Evolutionary conservation across 2,797 vertebrate species (phyloP), one percentile per base, ranked within the genome.

Genomic region (Oreortyx pictus): DNA sequence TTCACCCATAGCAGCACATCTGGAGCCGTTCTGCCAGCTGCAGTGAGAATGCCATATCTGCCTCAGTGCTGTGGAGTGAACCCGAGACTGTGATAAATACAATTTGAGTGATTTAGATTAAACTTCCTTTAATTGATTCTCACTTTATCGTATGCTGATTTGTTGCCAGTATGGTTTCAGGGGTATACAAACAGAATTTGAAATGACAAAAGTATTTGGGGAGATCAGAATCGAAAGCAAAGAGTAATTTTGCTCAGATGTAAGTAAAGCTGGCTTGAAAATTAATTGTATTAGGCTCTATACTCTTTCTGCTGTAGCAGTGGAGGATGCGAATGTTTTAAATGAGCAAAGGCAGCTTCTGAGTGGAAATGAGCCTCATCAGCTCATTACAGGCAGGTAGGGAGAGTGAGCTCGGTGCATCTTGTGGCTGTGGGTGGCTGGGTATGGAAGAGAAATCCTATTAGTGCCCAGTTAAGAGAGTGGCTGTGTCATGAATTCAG

Each of bases 401-500:
- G 52, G 70, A 91, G 87, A 94, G 89, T 70, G 47, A 95, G 47
- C 76, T 92, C 62, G 83, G 37, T 35, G 44, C 17, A 14, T 88
- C 78, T 70, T 43, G 25, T 68, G 92, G 90, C 56, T 29, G 43
- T 54, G 86, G 61, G 66, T 1, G 0, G 14, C 68, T 77, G 37
- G 65, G 47, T 61, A 27, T 79, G 49, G 60, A 83, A 43, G 86
- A 90, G 61, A 91, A 95, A 95, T 94, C 86, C 85, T 83, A 43
- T 95, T 91, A 93, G 85, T 76, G 76, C 66, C 79, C 79, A 33
- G 87, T 92, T 92, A 83, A 87, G 85, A 92, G 79, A 93, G 88
- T 56, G 62, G 59, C 89, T 86, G 50, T 27, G 68, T 65, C 70
- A 68, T 87, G 87, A 95, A 93, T 86, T 83, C 76, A 66, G 43